Conservation (phyloP, 2,113 vertebrate species). For the Osmerus eperlanus region DNA sequence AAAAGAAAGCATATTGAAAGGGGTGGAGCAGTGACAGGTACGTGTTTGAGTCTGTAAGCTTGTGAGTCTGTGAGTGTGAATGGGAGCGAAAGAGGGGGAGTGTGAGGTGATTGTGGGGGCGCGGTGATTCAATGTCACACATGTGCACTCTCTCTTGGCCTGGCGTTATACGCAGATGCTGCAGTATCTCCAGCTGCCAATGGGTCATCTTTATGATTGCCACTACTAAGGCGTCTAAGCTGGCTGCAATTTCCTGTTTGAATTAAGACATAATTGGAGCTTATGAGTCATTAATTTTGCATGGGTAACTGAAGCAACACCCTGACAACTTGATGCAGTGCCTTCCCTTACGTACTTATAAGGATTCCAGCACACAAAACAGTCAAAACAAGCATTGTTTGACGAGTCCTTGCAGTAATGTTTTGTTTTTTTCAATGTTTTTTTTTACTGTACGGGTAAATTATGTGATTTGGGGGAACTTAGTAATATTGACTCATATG, state of each 20-base stretch:
- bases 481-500: too few relatives aligned
- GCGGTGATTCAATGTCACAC: conserved; percentile 15
- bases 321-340: conserved; percentile 56
- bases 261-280: conserved; percentile 69
- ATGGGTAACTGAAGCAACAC: conserved; percentile 36
- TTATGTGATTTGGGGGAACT: too few relatives aligned
- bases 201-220: conserved; percentile 11
- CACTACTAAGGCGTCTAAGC: conserved; percentile 39
- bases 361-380: conserved; percentile 22
- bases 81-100: neutral
- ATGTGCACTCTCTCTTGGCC: conserved; percentile 28
- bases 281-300: conserved; percentile 60
- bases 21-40: neutral
- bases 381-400: conserved; percentile 18
- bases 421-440: conserved; percentile 15
- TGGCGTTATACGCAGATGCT: conserved; percentile 49
- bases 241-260: conserved; percentile 55
- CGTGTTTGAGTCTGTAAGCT: neutral
- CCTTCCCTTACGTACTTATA: conserved; percentile 46
- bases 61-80: neutral
- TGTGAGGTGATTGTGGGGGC: neutral
- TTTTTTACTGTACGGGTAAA: neutral
- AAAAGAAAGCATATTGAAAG: neutral
- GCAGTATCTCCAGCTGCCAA: conserved; percentile 43
- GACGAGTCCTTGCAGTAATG: conserved; percentile 20